Conservation (phyloP, 2,888 invertebrate genomes). For the Lissonota sp. region DNA sequence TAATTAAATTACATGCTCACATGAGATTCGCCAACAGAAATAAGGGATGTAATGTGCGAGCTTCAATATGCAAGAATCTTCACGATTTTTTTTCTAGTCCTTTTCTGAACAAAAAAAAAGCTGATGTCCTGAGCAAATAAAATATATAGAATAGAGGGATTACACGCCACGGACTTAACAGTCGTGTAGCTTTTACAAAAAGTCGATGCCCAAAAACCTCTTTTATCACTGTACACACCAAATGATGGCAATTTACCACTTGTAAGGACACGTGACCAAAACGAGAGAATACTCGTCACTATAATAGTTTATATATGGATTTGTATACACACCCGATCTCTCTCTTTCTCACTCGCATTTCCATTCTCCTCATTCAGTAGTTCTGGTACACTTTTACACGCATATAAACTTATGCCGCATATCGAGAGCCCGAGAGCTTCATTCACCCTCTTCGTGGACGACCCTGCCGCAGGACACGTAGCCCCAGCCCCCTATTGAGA, state of each 20-base stretch:
- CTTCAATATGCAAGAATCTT: too few relatives aligned
- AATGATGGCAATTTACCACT: slow-evolving; percentile 79
- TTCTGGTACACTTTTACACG: too few relatives aligned
- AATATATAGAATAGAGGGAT: slow-evolving; percentile 21
- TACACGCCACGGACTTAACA: slow-evolving; percentile 52
- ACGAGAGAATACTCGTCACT: slow-evolving; percentile 71
- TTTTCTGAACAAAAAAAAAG: neutral
- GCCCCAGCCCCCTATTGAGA: slow-evolving; percentile 53
- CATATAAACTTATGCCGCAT: too few relatives aligned
- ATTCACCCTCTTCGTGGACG: slow-evolving; percentile 55
- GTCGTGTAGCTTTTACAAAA: slow-evolving; percentile 29
- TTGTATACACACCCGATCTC: slow-evolving; percentile 68
- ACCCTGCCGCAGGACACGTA: slow-evolving; percentile 32
- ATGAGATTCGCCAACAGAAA: too few relatives aligned
- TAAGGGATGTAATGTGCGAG: too few relatives aligned
- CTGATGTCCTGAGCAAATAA: slow-evolving; percentile 53
- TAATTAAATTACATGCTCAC: too few relatives aligned
- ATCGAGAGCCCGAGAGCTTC: slow-evolving; percentile 47
- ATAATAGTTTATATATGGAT: slow-evolving; percentile 76
- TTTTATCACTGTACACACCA: slow-evolving; percentile 68
- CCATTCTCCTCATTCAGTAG: neutral
- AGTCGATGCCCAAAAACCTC: slow-evolving; percentile 56
- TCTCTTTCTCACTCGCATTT: neutral
- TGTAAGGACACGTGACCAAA: slow-evolving; percentile 79
- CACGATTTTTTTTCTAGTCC: neutral